Evolutionary conservation across 1,140 invertebrate species (phyloP).

Genomic region (Copidosoma floridanum): DNA sequence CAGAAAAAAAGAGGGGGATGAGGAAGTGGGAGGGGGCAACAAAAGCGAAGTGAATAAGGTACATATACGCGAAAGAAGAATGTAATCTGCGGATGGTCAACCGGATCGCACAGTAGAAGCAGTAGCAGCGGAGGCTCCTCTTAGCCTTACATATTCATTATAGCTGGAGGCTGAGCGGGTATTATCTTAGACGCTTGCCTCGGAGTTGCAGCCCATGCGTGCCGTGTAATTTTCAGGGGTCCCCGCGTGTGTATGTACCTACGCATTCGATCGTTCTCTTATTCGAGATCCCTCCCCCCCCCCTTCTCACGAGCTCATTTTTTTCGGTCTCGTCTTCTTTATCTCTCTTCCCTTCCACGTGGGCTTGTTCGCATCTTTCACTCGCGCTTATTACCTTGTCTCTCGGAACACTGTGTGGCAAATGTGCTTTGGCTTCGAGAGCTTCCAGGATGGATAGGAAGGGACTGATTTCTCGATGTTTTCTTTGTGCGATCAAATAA

Average conservation of each 20-base stretch:
- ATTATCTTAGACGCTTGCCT: constrained; percentile 58
- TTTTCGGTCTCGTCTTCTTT: neutral
- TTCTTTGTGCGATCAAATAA: constrained; percentile 6
- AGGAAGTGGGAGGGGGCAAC: neutral
- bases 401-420: constrained; percentile 2
- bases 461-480: neutral
- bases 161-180: constrained; percentile 55
- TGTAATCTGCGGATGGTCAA: constrained; percentile 46
- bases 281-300: constrained; percentile 1
- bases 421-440: neutral
- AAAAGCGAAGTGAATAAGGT: neutral
- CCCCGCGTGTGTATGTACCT: too few species aligned
- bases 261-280: constrained; percentile 32
- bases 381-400: constrained; percentile 11
- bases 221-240: constrained; percentile 57
- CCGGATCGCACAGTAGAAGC: constrained; percentile 53
- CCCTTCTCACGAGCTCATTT: constrained; percentile 13
- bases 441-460: neutral
- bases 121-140: constrained; percentile 55
- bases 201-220: constrained; percentile 52
- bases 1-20: neutral
- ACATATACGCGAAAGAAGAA: constrained; percentile 35
- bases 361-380: too few species aligned
- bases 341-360: constrained; percentile 8
- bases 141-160: constrained; percentile 60